phyloP scores from a whole-genome alignment of 37 sponge, comb jelly and placozoan species.

The Cliona cf. orientalis region DNA sequence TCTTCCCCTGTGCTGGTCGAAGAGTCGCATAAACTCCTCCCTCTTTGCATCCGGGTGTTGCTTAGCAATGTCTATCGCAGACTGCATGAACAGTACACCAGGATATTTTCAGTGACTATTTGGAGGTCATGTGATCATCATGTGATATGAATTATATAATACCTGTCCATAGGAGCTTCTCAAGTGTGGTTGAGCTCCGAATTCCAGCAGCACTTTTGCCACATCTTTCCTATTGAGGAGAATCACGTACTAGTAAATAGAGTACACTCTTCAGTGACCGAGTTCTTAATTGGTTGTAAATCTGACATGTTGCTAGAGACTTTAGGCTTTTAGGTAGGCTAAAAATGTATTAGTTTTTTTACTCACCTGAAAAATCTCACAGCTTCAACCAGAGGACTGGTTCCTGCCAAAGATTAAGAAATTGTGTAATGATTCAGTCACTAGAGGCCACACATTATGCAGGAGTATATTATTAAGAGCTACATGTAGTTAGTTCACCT shows the following conservation, averaged over 20 bases:
- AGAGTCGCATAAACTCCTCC: constrained; percentile 59
- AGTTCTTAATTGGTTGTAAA: neutral
- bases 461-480: neutral
- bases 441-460: neutral
- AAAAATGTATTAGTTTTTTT: too few species aligned
- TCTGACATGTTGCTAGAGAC: too few species aligned
- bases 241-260: too few species aligned
- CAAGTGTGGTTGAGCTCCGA: constrained; percentile 72
- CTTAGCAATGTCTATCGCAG: constrained; percentile 41
- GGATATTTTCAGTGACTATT: neutral
- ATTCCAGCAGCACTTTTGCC: constrained; percentile 65
- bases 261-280: neutral
- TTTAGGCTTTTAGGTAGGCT: too few species aligned
- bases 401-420: constrained; percentile 41
- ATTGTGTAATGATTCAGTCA: neutral
- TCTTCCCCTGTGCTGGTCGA: constrained; percentile 37
- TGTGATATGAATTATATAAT: neutral
- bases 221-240: constrained; percentile 63
- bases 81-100: neutral
- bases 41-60: constrained; percentile 55
- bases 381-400: constrained; percentile 77
- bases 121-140: neutral
- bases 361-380: constrained; percentile 73
- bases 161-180: constrained; percentile 58
- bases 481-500: neutral